A percentile compares a stretch with the other conserved stretches of the same genome.
Evolutionary conservation across 1,140 invertebrate species (phyloP).

Genomic region (Melanaphis sacchari): DNA sequence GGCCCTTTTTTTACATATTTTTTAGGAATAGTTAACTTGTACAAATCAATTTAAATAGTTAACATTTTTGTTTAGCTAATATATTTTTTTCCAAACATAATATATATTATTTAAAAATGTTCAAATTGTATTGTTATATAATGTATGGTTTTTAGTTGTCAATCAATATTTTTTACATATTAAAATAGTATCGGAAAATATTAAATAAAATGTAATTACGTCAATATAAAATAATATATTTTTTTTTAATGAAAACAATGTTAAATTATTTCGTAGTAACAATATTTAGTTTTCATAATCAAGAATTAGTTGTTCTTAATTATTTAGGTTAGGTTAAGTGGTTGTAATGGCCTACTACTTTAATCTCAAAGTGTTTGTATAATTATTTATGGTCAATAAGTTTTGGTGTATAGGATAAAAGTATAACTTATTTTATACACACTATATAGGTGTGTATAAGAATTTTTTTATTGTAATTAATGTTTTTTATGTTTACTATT

Average conservation of each 20-base stretch:
- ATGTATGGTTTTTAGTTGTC: background rate
- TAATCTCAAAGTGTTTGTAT: background rate
- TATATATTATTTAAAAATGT: background rate
- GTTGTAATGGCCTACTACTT: conserved; percentile 1
- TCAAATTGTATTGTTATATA: background rate
- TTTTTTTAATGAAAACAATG: background rate
- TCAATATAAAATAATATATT: background rate
- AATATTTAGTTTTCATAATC: background rate
- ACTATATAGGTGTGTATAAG: background rate
- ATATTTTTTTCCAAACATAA: background rate
- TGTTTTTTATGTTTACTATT: conserved; percentile 13
- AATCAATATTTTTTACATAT: background rate
- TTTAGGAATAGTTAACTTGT: background rate
- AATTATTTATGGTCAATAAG: background rate
- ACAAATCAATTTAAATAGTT: background rate
- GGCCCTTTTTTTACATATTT: background rate
- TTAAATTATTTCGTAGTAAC: background rate
- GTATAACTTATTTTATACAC: background rate
- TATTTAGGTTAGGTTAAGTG: conserved; percentile 12
- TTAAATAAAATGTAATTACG: background rate
- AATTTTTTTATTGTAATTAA: background rate
- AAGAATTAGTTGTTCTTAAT: background rate
- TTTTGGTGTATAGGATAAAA: background rate
- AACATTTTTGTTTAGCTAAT: background rate
- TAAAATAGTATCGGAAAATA: background rate